These are phyloP conservation scores for Scolanthus callimorphus DNA, from an alignment of 92 coral and sea anemone genomes.

Conservation along the genomic window DNA sequence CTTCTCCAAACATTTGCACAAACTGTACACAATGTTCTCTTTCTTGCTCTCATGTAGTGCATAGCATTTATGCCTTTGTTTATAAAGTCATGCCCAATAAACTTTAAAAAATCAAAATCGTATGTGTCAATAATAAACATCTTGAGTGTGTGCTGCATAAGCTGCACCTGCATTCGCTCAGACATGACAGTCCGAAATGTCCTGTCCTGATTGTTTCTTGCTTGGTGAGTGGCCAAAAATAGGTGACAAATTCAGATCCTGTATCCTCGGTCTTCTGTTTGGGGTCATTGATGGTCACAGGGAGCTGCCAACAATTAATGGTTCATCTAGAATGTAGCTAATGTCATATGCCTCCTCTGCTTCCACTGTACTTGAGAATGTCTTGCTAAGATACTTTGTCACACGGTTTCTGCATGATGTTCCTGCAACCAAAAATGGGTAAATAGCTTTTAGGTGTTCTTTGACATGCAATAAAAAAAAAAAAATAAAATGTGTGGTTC, in stretches of 20 bases:
- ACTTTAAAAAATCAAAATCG: constrained; percentile 8
- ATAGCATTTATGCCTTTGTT: constrained; percentile 10
- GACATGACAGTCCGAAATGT: not conserved
- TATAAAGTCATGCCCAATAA: constrained; percentile 16
- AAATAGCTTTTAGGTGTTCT: too few relatives aligned
- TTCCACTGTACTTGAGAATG: not conserved
- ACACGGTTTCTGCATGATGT: not conserved
- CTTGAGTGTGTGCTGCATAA: not conserved
- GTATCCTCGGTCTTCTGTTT: not conserved
- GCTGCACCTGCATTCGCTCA: not conserved
- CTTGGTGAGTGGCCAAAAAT: not conserved
- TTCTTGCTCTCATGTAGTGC: constrained; percentile 18
- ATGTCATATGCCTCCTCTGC: constrained; percentile 3
- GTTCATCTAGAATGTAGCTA: not conserved
- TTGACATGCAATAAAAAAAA: too few relatives aligned
- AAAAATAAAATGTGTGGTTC: too few relatives aligned
- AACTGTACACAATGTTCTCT: constrained; percentile 11
- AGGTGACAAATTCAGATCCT: not conserved
- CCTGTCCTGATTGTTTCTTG: not conserved
- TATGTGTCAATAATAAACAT: not conserved
- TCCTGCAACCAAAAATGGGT: too few relatives aligned
- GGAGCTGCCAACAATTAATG: not conserved
- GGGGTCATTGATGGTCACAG: not conserved
- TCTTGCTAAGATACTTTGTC: not conserved
- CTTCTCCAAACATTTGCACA: constrained; percentile 28